phyloP scores from a whole-genome alignment of 2,113 vertebrate species.

The pig (Sus scrofa) region DNA sequence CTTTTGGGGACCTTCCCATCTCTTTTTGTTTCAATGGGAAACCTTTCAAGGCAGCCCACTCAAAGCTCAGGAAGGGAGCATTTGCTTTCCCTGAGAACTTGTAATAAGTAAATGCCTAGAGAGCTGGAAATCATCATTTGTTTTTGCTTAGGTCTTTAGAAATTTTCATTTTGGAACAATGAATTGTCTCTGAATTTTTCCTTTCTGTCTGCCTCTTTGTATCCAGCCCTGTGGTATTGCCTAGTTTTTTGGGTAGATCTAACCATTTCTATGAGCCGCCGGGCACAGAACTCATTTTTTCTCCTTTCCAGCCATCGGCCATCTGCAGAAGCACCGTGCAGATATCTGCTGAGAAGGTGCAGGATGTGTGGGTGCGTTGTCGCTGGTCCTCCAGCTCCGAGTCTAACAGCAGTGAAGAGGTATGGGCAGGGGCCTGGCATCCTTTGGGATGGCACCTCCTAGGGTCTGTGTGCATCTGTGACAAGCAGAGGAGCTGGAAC shows the following conservation, averaged over 20 bases:
- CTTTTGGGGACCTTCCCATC: no score
- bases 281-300: fast-evolving
- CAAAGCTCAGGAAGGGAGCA: fast-evolving
- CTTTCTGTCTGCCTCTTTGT: no score
- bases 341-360: constrained; percentile 43
- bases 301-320: constrained; percentile 69
- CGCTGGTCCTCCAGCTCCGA: constrained; percentile 78
- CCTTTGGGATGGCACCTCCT: fast-evolving
- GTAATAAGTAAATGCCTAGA: fast-evolving
- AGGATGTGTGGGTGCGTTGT: constrained; percentile 72
- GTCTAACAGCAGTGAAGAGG: constrained; percentile 87
- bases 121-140: neutral
- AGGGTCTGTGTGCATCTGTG: neutral
- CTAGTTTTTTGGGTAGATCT: fast-evolving
- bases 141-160: neutral
- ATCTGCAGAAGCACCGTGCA: constrained; percentile 83
- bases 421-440: neutral
- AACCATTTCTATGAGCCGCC: fast-evolving
- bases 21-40: neutral
- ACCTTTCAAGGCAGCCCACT: fast-evolving
- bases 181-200: neutral
- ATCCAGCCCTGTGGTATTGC: fast-evolving
- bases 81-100: fast-evolving
- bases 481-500: fast-evolving
- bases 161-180: neutral